Evolutionary conservation across 2,113 vertebrate species (phyloP).

Genomic region (Dromaius novaehollandiae): DNA sequence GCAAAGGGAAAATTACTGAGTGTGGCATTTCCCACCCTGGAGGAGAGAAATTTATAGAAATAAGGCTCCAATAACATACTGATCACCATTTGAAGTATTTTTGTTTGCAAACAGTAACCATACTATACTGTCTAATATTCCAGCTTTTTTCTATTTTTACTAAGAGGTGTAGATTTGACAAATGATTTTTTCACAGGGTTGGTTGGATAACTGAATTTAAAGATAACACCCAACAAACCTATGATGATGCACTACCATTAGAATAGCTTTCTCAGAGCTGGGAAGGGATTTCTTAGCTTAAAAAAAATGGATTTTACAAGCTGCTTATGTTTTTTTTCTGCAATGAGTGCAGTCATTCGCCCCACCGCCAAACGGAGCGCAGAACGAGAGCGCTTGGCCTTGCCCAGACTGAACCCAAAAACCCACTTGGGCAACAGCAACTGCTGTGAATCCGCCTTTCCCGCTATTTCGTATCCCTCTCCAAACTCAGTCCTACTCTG

Average conservation of each 20-base stretch:
- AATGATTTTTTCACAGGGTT: background rate
- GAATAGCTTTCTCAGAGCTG: background rate
- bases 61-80: background rate
- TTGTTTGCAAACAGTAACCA: background rate
- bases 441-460: background rate
- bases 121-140: background rate
- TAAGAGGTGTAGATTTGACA: background rate
- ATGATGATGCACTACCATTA: background rate
- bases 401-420: fast-evolving
- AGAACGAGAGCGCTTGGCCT: background rate
- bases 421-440: fast-evolving
- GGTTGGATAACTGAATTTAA: no score
- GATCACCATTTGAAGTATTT: background rate
- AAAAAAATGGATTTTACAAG: no score
- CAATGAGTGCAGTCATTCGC: no score
- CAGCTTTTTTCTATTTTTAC: background rate
- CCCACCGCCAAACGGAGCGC: no score
- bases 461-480: background rate
- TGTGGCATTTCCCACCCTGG: background rate
- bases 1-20: background rate
- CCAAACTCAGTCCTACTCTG: fast-evolving
- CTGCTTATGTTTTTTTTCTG: no score
- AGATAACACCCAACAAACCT: background rate
- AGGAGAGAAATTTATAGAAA: background rate
- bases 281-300: no score